Evolutionary conservation across 2,113 vertebrate genomes (phyloP), one percentile per base, ranked within the genome.

Genomic region (Neotoma lepida): DNA sequence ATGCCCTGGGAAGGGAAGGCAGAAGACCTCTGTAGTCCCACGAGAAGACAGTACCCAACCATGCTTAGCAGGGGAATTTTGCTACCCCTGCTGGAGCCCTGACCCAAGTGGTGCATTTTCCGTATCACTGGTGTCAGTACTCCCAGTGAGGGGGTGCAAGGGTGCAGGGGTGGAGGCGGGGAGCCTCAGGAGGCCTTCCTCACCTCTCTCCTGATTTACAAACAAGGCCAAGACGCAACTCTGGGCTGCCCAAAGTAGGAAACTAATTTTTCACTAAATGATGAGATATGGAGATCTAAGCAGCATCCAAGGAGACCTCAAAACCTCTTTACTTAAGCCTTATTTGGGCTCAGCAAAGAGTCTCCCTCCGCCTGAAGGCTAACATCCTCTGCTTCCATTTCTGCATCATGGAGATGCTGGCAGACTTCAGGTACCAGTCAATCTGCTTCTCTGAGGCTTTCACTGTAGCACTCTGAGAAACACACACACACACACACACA

Each of bases 141-240:
- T 66, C 58, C 74, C 68, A 41, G 18, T 41, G 61, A 54, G 64
- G 0, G 39, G 70, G 18, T 33, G 6, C n/a, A n/a, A n/a, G n/a
- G n/a, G n/a, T 51, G 49, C 15, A 20, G 18, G 61, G 18, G 54
- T 44, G 2, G 1, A 61, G 7, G 2, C 4, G n/a, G 24, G 87
- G 33, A n/a, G 18, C 61, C 58, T 90, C 73, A 9, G 54, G 22
- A 58, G 33, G 73, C 81, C 81, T 96, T 90, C 35, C 41, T 95
- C 24, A 61, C 56, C 46, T 81, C 35, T 44, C 9, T 56, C 41
- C 63, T 91, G 56, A 89, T 70, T 88, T 87, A 63, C 80, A 96
- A 95, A 87, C 81, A 89, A 94, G 96, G 78, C 87, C 93, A 85
- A 68, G n/a, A 93, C 35, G 26, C 4, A 9, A 56, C 82, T 88